A percentile compares a stretch with the other conserved stretches of the same genome.
These are phyloP conservation scores for Bombus consobrinus DNA, from an alignment of 1,140 invertebrate genomes.

Conservation along the genomic window DNA sequence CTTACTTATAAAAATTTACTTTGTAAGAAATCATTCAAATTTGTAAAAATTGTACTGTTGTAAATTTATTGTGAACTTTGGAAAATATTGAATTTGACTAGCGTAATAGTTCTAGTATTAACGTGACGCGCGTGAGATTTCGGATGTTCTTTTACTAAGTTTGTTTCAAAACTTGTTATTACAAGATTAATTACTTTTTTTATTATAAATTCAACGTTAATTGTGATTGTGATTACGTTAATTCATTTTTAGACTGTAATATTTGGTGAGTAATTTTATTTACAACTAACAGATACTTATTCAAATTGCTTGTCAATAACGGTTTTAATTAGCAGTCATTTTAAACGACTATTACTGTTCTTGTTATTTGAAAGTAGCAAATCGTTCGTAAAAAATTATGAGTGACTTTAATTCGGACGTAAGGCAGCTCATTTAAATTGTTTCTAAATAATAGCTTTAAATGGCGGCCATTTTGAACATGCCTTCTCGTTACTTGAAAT, in stretches of 20 bases:
- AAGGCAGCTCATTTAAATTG: background rate
- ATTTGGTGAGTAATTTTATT: constrained; percentile 2
- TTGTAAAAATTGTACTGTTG: background rate
- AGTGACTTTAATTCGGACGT: background rate
- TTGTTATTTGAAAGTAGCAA: background rate
- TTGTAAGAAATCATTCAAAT: no score
- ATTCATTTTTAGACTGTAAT: background rate
- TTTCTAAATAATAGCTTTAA: background rate
- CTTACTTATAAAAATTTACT: no score
- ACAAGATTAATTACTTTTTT: background rate
- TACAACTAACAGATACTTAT: background rate
- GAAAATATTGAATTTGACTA: background rate
- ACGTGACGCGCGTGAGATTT: background rate
- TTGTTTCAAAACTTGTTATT: background rate
- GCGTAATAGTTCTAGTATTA: background rate
- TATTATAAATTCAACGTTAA: background rate
- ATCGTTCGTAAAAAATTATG: background rate
- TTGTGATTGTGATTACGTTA: background rate
- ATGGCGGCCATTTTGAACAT: background rate
- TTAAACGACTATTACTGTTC: background rate
- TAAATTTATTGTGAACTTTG: background rate
- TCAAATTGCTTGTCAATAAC: background rate
- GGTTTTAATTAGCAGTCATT: background rate
- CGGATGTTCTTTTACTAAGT: background rate
- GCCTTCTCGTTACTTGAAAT: background rate